A percentile compares a stretch with the other conserved stretches of the same genome.
Conservation (phyloP, 2,888 invertebrate genomes). For the Drosophila kambysellisi region DNA sequence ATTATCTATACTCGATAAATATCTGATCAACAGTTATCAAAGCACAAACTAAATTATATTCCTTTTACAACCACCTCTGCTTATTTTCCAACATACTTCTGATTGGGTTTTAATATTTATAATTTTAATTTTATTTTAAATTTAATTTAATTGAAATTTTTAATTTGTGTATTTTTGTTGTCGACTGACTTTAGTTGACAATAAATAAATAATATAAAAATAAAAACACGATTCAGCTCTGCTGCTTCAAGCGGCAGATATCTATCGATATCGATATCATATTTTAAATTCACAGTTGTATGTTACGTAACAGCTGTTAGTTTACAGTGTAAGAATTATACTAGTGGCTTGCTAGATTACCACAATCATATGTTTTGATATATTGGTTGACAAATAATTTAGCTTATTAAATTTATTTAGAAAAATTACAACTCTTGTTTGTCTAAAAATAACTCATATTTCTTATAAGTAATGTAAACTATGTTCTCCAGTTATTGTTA, state of each 20-base stretch:
- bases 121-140: too few relatives aligned
- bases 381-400: neutral
- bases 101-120: too few relatives aligned
- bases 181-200: too few relatives aligned
- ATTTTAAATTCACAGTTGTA: neutral
- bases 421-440: neutral
- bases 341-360: neutral
- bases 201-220: too few relatives aligned
- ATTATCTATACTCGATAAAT: neutral
- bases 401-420: too few relatives aligned
- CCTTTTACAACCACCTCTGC: neutral
- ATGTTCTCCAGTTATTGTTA: neutral
- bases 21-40: neutral
- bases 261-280: neutral
- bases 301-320: neutral
- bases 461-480: neutral
- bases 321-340: neutral
- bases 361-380: neutral
- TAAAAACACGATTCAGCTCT: neutral
- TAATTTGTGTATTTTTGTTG: too few relatives aligned
- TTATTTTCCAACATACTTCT: too few relatives aligned
- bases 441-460: neutral
- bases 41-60: too few relatives aligned
- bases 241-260: neutral
- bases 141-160: too few relatives aligned